These are phyloP conservation scores for Drosophila barbarae DNA, from an alignment of 2,888 invertebrate species.

Conservation along the genomic window DNA sequence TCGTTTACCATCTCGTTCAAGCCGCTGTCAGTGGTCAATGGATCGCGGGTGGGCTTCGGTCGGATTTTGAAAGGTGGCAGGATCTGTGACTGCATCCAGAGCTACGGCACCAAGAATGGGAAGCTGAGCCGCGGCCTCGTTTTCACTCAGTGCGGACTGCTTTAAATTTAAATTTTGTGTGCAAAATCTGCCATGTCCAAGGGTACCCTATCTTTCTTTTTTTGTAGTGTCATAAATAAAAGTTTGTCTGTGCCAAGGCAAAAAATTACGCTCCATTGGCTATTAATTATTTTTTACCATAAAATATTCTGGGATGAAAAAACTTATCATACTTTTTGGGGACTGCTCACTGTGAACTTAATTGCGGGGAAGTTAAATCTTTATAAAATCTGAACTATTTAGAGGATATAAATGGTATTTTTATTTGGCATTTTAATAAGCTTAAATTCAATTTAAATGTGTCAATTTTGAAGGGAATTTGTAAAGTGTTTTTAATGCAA, in stretches of 20 bases:
- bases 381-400: neutral
- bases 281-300: constrained; percentile 1
- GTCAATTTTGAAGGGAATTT: too few species aligned
- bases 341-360: neutral
- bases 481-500: neutral
- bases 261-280: too few species aligned
- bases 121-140: constrained; percentile 62
- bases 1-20: constrained; percentile 71
- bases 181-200: constrained; percentile 4
- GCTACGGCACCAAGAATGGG: constrained; percentile 74
- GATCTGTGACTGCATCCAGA: constrained; percentile 62
- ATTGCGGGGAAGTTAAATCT: neutral
- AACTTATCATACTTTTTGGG: neutral
- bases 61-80: constrained; percentile 63
- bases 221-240: constrained; percentile 5
- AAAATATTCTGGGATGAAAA: neutral
- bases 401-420: neutral
- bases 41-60: constrained; percentile 69
- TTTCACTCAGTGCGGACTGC: constrained; percentile 64
- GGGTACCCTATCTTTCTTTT: neutral
- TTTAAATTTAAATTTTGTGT: constrained; percentile 34
- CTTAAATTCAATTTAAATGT: neutral
- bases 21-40: constrained; percentile 64
- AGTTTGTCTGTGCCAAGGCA: too few species aligned
- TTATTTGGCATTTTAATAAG: neutral